Conservation (phyloP, 2,797 vertebrate genomes). For the Perodicticus potto region DNA sequence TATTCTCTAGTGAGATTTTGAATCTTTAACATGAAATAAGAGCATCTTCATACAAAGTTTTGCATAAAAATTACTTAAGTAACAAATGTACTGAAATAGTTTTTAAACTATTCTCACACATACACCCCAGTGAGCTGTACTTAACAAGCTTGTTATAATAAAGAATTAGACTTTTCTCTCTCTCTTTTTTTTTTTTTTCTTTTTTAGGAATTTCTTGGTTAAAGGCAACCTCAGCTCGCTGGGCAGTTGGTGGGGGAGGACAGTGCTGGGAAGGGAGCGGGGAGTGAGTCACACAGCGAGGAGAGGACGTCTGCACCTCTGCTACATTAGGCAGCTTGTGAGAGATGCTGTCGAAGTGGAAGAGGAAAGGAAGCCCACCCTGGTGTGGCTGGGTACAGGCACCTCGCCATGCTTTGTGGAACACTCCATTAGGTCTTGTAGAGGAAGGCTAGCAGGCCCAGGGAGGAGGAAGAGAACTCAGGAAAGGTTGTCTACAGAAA, state of each 20-base stretch:
- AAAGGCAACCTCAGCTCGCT: conserved; percentile 31
- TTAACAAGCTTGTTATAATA: conserved; percentile 32
- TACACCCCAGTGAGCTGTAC: neutral
- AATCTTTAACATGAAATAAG: conserved; percentile 46
- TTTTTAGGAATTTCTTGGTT: conserved; percentile 60
- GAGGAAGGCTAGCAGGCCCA: neutral
- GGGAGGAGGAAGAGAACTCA: neutral
- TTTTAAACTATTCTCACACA: neutral
- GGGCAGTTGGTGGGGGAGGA: conserved; percentile 56
- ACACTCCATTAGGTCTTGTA: neutral
- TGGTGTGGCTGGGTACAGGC: neutral
- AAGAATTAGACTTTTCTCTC: conserved; percentile 48
- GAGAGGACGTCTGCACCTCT: neutral
- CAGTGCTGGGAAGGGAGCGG: neutral
- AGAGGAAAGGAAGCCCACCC: neutral
- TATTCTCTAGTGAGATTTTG: neutral
- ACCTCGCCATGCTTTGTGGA: neutral
- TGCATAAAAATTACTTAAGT: conserved; percentile 7
- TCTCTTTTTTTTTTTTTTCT: neutral
- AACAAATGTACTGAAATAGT: neutral
- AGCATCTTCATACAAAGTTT: conserved; percentile 28
- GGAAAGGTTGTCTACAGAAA: neutral
- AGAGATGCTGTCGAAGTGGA: neutral
- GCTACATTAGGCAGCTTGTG: neutral
- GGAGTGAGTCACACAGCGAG: neutral